Base-by-base conservation (phyloP, 2,888 invertebrate species). In the Leptura quadrifasciata region DNA sequence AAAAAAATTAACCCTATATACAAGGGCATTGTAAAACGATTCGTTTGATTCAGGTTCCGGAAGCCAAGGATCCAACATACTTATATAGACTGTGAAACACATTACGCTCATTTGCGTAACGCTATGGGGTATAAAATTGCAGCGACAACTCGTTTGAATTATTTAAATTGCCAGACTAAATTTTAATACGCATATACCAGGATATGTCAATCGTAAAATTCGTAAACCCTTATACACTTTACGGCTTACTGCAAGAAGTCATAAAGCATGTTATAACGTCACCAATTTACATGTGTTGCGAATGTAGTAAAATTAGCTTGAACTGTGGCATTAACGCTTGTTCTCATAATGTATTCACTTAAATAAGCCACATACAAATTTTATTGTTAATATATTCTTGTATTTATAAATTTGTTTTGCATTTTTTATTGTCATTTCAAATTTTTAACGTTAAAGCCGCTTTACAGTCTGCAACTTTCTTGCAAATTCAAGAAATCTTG, bases 271-370 rank as follows among this genome's bases (percentile, higher is more conserved):
- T 39, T 15, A 15, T 47, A 47, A 31, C 12, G 47, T 47, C 47
- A 47, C 47, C 47, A 47, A 47, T 47, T 47, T 47, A n/a, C 47
- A 47, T 47, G 15, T 47, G 47, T 47, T 47, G 15, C 47, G n/a
- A 47, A 17, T 47, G 3, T 2, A 47, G n/a, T n/a, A 47, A 47
- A 47, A 47, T 47, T 47, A 47, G 47, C 47, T 47, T 47, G 47
- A 47, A 47, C 47, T 47, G 47, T 47, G 47, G 15, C 47, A 47
- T 47, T 47, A 39, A n/a, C n/a, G 5, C 2, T 47, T n/a, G 4
- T 47, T 47, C 47, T n/a, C 4, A 17, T 47, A n/a, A 47, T n/a
- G n/a, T 15, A 47, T n/a, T 12, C 17, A 15, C 47, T 47, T 47
- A 47, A 47, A n/a, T 47, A 17, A 47, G n/a, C 0, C 3, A 15